Conservation (phyloP, 2,797 vertebrate species). For the Clarias laeviceps region DNA sequence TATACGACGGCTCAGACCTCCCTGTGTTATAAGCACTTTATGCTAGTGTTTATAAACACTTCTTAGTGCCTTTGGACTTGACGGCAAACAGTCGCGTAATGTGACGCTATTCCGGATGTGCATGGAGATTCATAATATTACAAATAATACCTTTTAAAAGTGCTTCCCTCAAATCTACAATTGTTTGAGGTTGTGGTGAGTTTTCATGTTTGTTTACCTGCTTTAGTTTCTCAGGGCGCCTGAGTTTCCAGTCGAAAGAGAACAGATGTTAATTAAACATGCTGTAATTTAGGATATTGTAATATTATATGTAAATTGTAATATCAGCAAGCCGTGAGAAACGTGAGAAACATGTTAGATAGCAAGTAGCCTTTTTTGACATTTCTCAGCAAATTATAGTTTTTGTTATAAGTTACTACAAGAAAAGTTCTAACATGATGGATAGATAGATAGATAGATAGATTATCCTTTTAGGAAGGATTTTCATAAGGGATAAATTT, state of each 20-base stretch:
- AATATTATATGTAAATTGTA: no score
- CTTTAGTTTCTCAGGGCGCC: background rate
- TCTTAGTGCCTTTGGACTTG: background rate
- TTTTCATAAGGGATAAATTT: background rate
- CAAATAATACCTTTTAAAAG: background rate
- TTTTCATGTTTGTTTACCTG: background rate
- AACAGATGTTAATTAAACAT: no score
- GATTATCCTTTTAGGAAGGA: no score
- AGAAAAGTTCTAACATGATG: no score
- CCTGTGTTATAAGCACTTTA: slow-evolving; percentile 4
- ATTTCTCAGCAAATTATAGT: no score
- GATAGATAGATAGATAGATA: no score
- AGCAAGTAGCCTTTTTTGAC: no score
- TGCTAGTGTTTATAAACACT: background rate
- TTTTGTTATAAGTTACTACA: no score
- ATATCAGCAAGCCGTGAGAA: no score
- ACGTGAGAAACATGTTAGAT: no score
- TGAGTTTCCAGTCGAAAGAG: background rate
- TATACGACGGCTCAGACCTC: background rate
- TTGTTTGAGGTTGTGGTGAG: background rate
- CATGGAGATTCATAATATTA: background rate
- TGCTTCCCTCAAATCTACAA: background rate
- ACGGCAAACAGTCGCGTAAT: background rate
- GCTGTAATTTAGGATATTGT: no score
- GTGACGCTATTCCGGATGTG: background rate